phyloP scores from a whole-genome alignment of 2,797 vertebrate genomes.

The Anniella stebbinsi region DNA sequence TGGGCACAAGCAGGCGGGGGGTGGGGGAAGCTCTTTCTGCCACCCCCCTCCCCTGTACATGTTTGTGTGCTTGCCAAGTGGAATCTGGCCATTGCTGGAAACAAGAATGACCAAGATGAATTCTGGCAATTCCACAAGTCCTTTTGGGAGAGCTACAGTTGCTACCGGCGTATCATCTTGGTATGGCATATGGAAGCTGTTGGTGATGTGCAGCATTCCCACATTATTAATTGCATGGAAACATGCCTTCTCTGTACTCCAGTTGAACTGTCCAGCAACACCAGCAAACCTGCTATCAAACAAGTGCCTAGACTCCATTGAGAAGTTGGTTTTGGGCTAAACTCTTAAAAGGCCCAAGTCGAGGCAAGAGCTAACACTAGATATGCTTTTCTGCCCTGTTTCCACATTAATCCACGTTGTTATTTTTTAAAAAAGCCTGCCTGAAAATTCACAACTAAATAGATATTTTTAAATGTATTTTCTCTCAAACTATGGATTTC shows the following conservation, averaged over 20 bases:
- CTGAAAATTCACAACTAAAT: too few relatives aligned
- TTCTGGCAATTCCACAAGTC: background rate
- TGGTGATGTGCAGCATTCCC: background rate
- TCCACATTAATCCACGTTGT: background rate
- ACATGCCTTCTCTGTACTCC: background rate
- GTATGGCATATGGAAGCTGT: background rate
- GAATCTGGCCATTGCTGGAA: background rate
- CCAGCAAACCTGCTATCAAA: background rate
- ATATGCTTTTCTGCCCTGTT: background rate
- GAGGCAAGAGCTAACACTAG: background rate
- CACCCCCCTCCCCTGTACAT: background rate
- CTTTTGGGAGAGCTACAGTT: background rate
- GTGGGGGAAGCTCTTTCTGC: background rate
- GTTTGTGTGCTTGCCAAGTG: background rate
- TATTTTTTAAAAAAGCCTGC: too few relatives aligned
- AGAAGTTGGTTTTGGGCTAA: background rate
- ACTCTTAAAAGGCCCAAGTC: background rate
- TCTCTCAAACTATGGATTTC: too few relatives aligned
- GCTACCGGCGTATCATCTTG: background rate
- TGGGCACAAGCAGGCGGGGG: background rate
- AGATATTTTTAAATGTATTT: too few relatives aligned
- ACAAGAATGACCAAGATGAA: background rate
- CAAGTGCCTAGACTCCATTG: background rate
- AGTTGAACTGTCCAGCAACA: background rate
- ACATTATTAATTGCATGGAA: background rate